Evolutionary conservation across 1,140 invertebrate genomes (phyloP), one percentile per base, ranked within the genome.

Genomic region (Bilobella aurantiaca): DNA sequence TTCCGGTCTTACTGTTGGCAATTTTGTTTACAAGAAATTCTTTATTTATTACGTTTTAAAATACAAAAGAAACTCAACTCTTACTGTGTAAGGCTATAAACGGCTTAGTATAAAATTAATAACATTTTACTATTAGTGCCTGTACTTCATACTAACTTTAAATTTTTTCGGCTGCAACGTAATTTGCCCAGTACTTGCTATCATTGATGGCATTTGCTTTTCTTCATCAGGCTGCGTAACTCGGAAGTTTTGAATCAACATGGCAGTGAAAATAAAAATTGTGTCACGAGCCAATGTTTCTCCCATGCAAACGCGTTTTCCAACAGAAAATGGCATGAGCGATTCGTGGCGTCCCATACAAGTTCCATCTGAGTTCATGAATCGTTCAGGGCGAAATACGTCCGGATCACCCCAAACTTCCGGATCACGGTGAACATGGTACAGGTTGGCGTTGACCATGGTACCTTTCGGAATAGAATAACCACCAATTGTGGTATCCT

Each of bases 301-400:
- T 21, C 60, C 65, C 8, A 37, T 14, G 31, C 65, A 67, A 14
- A 31, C 28, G n/a, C 65, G 16, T 32, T 57, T 67, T 5, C 63
- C 63, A 58, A 21, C 27, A 23, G 56, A 58, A 30, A 65, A 65
- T 30, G 63, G 56, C n/a, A 65, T 8, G 12, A 65, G 34, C 1
- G 63, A 16, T 8, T 58, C 56, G 21, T 58, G 59, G 21, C 46
- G 2, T 23, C 2, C 18, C 2, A 28, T 53, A 8, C 25, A 12
- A 16, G 8, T 47, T 31, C 60, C 65, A 63, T 66, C 60, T 2
- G 12, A 5, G 2, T 5, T 63, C 5, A 82, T 60, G 75, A 80
- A 81, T 63, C 80, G 73, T 59, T 80, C 77, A 2, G 81, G 80
- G 28, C 72, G 67, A 65, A 78, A 82, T 21, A 63, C 65, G 27